Conservation (phyloP, 2,113 vertebrate genomes). For the Limanda limanda region DNA sequence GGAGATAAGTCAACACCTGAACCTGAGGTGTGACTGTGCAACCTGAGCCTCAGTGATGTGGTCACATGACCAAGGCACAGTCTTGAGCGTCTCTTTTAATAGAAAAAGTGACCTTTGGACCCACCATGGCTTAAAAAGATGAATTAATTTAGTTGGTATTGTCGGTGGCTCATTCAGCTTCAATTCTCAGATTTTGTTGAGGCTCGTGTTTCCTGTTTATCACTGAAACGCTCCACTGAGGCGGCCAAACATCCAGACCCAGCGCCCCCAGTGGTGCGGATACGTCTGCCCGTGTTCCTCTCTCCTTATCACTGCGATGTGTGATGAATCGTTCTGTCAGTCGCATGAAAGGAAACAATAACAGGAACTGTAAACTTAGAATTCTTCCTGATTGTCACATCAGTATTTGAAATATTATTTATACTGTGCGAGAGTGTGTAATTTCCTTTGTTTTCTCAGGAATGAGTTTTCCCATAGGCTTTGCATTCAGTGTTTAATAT, state of each 20-base stretch:
- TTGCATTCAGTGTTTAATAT: slow-evolving; percentile 20
- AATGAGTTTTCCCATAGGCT: slow-evolving; percentile 28
- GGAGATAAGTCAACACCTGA: slow-evolving; percentile 81
- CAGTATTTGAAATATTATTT: slow-evolving; percentile 74
- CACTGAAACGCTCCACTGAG: slow-evolving; percentile 34
- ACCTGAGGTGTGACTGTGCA: slow-evolving; percentile 41
- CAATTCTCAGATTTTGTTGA: slow-evolving; percentile 32
- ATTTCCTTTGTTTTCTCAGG: slow-evolving; percentile 64
- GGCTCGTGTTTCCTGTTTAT: slow-evolving; percentile 77
- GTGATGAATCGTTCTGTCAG: slow-evolving; percentile 77
- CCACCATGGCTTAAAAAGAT: not conserved
- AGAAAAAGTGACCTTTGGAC: not conserved
- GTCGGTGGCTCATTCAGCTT: slow-evolving; percentile 19
- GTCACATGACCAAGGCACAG: not conserved
- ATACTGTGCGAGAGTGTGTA: slow-evolving; percentile 45
- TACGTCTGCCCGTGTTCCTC: slow-evolving; percentile 73
- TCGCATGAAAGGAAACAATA: slow-evolving; percentile 82
- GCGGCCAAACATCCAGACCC: slow-evolving; percentile 65
- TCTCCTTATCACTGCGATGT: slow-evolving; percentile 70
- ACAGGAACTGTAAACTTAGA: slow-evolving; percentile 85
- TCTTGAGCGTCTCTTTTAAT: not conserved
- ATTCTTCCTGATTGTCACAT: slow-evolving; percentile 65
- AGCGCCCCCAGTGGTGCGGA: slow-evolving; percentile 69
- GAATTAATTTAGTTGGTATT: not conserved
- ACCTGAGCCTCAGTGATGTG: not conserved